Evolutionary conservation across 2,113 vertebrate species (phyloP).

Genomic region (Pundamilia nyererei): DNA sequence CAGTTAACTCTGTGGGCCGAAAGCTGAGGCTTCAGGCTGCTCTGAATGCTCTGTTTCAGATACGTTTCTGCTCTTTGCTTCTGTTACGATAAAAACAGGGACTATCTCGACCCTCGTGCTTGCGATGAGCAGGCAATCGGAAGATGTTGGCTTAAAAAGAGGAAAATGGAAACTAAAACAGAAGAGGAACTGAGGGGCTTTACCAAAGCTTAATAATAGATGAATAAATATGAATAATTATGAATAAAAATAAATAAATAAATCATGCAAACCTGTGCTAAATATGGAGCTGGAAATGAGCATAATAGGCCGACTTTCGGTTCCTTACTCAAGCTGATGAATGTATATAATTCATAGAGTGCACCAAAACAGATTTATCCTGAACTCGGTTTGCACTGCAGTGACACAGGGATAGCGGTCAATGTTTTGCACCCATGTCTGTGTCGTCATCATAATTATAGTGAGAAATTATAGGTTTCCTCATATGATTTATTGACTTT

Average conservation of each 20-base stretch:
- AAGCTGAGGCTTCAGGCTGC: background rate
- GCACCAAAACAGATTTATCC: background rate
- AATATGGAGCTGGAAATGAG: background rate
- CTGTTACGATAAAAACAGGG: background rate
- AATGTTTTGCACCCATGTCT: background rate
- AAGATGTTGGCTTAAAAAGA: background rate
- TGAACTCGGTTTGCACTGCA: background rate
- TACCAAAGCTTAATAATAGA: background rate
- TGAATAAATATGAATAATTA: background rate
- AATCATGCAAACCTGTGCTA: background rate
- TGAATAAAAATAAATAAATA: background rate
- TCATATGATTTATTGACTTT: background rate
- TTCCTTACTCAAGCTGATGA: background rate
- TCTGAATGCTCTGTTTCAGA: background rate
- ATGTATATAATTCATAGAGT: background rate
- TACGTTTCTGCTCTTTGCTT: background rate
- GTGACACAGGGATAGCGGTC: slow-evolving; percentile 48
- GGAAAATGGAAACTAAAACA: background rate
- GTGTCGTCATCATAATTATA: background rate
- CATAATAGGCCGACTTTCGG: background rate
- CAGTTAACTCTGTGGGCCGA: background rate
- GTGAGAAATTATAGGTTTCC: background rate
- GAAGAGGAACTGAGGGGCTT: background rate
- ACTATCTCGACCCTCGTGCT: background rate
- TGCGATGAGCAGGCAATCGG: background rate